phyloP scores from a whole-genome alignment of 2,888 invertebrate genomes.

The Nomada ruficornis region DNA sequence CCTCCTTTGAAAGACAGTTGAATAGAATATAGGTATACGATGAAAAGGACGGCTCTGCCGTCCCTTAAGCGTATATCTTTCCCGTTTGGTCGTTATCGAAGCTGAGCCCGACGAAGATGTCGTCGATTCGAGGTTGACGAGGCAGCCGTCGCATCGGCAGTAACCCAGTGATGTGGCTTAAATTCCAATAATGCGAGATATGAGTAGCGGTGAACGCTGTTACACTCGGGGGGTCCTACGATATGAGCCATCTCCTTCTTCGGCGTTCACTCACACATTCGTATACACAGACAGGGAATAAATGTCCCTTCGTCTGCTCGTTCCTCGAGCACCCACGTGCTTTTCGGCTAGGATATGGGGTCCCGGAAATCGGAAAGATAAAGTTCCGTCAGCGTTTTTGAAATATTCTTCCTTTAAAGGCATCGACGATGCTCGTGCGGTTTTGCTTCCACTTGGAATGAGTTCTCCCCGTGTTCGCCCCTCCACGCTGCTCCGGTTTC shows the following conservation, averaged over 20 bases:
- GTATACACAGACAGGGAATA: neutral
- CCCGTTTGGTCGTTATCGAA: constrained; percentile 38
- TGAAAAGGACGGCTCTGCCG: constrained; percentile 46
- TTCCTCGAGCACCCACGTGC: constrained; percentile 20
- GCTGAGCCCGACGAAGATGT: constrained; percentile 26
- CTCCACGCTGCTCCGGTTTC: neutral
- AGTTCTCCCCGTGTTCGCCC: constrained; percentile 11
- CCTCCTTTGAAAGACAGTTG: constrained; percentile 29
- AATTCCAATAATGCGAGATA: constrained; percentile 78
- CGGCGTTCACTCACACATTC: constrained; percentile 27
- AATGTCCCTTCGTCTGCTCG: constrained; percentile 33
- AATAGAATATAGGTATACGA: constrained; percentile 47
- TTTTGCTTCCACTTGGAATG: neutral
- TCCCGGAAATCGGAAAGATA: constrained; percentile 64
- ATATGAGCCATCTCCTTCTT: constrained; percentile 64
- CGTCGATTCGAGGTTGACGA: constrained; percentile 46
- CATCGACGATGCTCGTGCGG: constrained; percentile 17
- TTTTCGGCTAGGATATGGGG: constrained; percentile 44
- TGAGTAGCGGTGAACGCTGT: constrained; percentile 62
- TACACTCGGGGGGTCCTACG: constrained; percentile 57
- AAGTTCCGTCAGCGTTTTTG: constrained; percentile 74
- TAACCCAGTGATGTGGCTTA: constrained; percentile 57
- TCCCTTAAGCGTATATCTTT: constrained; percentile 32
- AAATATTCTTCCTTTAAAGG: constrained; percentile 67
- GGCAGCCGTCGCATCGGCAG: neutral